Conservation (phyloP, 2,113 vertebrate genomes). For the Rostratula benghalensis region DNA sequence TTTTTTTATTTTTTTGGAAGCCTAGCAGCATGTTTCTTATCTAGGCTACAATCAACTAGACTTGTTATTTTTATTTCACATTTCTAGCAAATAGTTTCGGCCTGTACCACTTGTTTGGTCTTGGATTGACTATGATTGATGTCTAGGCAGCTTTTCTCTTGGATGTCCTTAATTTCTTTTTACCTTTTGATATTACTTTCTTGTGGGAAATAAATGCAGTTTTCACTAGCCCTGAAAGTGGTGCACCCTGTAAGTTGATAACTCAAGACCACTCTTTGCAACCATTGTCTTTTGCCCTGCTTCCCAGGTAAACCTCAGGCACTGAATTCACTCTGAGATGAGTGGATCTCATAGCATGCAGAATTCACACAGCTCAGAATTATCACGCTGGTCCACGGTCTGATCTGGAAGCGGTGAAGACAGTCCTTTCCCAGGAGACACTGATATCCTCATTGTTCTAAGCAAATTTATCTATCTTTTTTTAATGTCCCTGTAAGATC, state of each 20-base stretch:
- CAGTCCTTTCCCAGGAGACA: background rate
- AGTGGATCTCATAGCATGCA: background rate
- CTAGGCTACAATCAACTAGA: background rate
- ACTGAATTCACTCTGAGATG: background rate
- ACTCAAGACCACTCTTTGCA: background rate
- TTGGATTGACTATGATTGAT: background rate
- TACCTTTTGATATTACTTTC: background rate
- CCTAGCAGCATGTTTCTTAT: background rate
- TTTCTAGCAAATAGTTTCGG: background rate
- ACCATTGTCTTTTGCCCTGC: background rate
- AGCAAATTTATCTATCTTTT: background rate
- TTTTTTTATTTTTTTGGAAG: background rate
- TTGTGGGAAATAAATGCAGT: background rate
- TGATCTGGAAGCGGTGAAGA: background rate
- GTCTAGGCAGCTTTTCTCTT: background rate
- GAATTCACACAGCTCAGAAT: background rate
- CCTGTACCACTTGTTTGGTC: background rate
- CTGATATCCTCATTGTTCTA: background rate
- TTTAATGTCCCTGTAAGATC: background rate
- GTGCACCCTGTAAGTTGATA: background rate
- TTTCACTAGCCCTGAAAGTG: background rate
- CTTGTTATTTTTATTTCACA: background rate
- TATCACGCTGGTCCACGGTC: background rate
- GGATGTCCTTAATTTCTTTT: background rate
- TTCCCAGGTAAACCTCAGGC: background rate